Evolutionary conservation across 2,113 vertebrate genomes (phyloP), one percentile per base, ranked within the genome.

Genomic region (Copsychus sechellarum): DNA sequence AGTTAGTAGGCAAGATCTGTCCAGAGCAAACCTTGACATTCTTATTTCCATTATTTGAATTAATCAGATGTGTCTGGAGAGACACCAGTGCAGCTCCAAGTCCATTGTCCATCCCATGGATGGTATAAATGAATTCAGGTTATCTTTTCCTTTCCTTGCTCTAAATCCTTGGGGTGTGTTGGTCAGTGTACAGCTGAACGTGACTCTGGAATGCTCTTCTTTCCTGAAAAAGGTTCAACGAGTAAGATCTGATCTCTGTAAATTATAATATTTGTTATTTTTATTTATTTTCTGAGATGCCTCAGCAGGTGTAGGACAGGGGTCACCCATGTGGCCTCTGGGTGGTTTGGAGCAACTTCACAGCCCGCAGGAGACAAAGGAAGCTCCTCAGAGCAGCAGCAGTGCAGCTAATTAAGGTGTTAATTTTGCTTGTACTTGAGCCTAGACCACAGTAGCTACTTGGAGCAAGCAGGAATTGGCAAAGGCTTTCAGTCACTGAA

Each of bases 101-200:
- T 14, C 48, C 11, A 0, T 29, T 78, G 47, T 21, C 64, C 25
- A 45, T 45, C 79, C 57, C 24, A 56, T 7, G 62, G 62, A 8
- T 4, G 5, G 12, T 36, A 11, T 6, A 42, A 67, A 26, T 24
- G 45, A 89, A 57, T 69, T 50, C 16, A 43, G 62, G 7, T 5
- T 77, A 21, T 17, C 10, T 51, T 86, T 85, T 66, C 29, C 60
- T n/a, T 61, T 72, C n/a, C 22, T 72, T 0, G 0, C 51, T 67
- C 9, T 42, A 38, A 74, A 65, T 34, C 34, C 57, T 61, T 26
- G 10, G 14, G 3, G 2, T 31, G 23, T 14, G 23, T 12, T 67
- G 34, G 29, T 74, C 36, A 36, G 7, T 17, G 16, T 8, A 6
- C 16, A n/a, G 31, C 21, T 11, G 12, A n/a, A 31, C 0, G 2